Percentiles rank a stretch among this genome's conserved stretches.
phyloP scores from a whole-genome alignment of 2,113 vertebrate species.

The Orthonyx spaldingii region DNA sequence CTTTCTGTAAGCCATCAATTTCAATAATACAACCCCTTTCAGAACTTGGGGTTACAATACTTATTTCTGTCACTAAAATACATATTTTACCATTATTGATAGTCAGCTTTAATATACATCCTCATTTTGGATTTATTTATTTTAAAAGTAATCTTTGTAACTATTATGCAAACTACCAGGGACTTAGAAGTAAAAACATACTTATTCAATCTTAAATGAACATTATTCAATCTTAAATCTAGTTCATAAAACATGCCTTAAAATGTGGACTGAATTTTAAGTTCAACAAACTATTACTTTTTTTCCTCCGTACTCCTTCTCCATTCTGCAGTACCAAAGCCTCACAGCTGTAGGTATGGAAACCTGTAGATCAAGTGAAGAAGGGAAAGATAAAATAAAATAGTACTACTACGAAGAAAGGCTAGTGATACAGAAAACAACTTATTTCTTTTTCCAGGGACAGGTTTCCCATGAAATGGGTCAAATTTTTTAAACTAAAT shows the following conservation, averaged over 20 bases:
- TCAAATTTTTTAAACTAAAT: neutral
- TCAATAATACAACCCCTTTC: neutral
- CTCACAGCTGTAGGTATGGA: neutral
- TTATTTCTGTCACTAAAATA: neutral
- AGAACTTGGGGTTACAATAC: neutral
- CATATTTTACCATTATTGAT: neutral
- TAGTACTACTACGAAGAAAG: neutral
- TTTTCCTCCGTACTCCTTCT: fast-evolving
- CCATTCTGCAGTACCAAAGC: neutral
- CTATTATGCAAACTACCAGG: neutral
- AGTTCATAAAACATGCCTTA: neutral
- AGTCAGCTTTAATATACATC: neutral
- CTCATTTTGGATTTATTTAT: too few relatives aligned
- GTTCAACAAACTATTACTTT: neutral
- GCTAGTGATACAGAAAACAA: neutral
- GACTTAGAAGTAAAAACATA: neutral
- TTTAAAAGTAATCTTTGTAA: neutral
- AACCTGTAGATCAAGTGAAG: neutral
- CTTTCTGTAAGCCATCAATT: neutral
- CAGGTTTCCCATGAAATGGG: neutral
- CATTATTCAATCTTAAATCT: neutral
- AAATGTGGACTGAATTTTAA: neutral
- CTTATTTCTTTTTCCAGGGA: neutral
- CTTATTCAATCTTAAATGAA: neutral
- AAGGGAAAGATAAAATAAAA: neutral